Evolutionary conservation across 1,140 invertebrate species (phyloP).

Genomic region (Maconellicoccus hirsutus): DNA sequence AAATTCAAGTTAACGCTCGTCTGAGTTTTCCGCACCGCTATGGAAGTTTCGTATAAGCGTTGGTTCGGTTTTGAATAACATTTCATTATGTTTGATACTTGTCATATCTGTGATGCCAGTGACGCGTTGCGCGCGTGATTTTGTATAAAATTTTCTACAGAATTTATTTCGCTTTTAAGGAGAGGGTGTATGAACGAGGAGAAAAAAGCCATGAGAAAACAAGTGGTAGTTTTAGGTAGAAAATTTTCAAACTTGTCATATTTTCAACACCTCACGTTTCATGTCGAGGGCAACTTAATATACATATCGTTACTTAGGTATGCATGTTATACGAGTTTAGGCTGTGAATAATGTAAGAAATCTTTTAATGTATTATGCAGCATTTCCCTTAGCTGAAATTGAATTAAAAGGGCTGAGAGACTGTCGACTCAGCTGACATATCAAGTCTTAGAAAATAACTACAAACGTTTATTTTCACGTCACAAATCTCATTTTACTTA

Average conservation of each 20-base stretch:
- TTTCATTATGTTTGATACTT: constrained; percentile 3
- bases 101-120: neutral
- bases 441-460: neutral
- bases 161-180: too few species aligned
- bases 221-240: neutral
- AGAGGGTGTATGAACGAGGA: too few species aligned
- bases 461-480: constrained; percentile 15
- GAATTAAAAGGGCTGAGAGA: constrained; percentile 17
- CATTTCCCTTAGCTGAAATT: constrained; percentile 5
- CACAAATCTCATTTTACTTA: constrained; percentile 20
- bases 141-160: neutral
- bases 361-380: constrained; percentile 21
- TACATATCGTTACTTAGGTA: constrained; percentile 11
- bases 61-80: neutral
- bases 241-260: neutral
- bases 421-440: constrained; percentile 12
- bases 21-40: neutral
- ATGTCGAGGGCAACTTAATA: neutral
- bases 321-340: constrained; percentile 3
- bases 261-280: neutral
- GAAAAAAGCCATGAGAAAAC: neutral
- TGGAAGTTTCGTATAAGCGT: neutral
- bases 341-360: constrained; percentile 17
- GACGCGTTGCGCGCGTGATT: neutral
- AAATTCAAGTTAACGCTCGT: neutral